These are phyloP conservation scores for Deroplatys truncata DNA, from an alignment of 2,888 invertebrate species.

Conservation along the genomic window DNA sequence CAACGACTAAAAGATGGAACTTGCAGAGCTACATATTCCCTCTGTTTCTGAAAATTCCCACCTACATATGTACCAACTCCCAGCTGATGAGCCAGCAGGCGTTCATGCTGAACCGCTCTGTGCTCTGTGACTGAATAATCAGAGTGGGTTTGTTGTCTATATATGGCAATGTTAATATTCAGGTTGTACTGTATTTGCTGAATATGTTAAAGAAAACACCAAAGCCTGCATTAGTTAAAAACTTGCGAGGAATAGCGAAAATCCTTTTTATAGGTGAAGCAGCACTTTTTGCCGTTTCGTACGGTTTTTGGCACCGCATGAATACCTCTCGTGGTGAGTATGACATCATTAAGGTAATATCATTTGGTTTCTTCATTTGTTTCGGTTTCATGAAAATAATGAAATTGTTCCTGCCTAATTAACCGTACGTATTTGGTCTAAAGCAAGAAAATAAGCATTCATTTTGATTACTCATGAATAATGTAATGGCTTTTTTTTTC, in stretches of 20 bases:
- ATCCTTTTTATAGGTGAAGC: constrained; percentile 57
- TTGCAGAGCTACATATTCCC: too few species aligned
- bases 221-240: constrained; percentile 52
- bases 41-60: too few species aligned
- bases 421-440: neutral
- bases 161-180: neutral
- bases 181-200: constrained; percentile 26
- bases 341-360: constrained; percentile 18
- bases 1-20: too few species aligned
- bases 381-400: constrained; percentile 18
- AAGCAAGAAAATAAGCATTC: neutral
- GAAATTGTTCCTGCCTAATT: neutral
- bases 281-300: constrained; percentile 55
- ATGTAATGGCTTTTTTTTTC: neutral
- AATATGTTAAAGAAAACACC: constrained; percentile 65
- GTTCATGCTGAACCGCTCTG: too few species aligned
- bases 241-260: constrained; percentile 53
- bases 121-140: too few species aligned
- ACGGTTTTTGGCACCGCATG: constrained; percentile 62
- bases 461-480: neutral
- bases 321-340: constrained; percentile 66
- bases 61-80: too few species aligned
- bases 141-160: neutral
- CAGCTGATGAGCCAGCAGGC: too few species aligned
- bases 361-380: constrained; percentile 18